These are phyloP conservation scores for Caenorhabditis plicata DNA, from an alignment of 2,888 invertebrate genomes.

Conservation along the genomic window DNA sequence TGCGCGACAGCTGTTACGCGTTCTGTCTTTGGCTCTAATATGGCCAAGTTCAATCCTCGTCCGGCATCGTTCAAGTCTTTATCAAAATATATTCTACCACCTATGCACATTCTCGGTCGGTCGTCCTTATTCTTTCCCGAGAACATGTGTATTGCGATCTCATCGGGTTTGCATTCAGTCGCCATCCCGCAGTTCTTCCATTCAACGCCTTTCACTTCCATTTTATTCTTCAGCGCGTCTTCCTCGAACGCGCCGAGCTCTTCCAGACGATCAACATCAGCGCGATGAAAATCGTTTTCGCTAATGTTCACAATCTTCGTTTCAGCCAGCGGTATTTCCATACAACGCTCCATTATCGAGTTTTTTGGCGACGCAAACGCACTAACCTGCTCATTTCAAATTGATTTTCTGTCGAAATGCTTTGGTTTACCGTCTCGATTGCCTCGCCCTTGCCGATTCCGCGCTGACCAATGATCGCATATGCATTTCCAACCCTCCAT, in stretches of 20 bases:
- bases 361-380: not conserved
- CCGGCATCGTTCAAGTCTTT: conserved; percentile 69
- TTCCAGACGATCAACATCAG: conserved; percentile 39
- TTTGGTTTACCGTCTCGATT: conserved; percentile 21
- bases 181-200: conserved; percentile 42
- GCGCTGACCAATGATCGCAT: conserved; percentile 43
- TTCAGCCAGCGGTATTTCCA: conserved; percentile 45
- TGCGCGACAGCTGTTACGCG: conserved; percentile 68
- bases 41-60: conserved; percentile 70
- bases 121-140: conserved; percentile 69
- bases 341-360: conserved; percentile 37
- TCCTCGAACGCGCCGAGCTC: conserved; percentile 30
- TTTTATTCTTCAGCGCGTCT: conserved; percentile 8
- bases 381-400: not conserved
- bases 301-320: conserved; percentile 16
- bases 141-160: conserved; percentile 36
- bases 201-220: conserved; percentile 24
- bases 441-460: conserved; percentile 39
- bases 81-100: conserved; percentile 65
- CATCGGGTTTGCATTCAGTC: conserved; percentile 25
- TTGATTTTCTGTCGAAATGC: not conserved
- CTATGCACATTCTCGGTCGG: conserved; percentile 70
- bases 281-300: conserved; percentile 11
- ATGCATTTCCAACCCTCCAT: conserved; percentile 40
- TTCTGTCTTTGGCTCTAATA: conserved; percentile 68